These are phyloP conservation scores for Drosophila asahinai DNA, from an alignment of 1,140 invertebrate species.

Conservation along the genomic window DNA sequence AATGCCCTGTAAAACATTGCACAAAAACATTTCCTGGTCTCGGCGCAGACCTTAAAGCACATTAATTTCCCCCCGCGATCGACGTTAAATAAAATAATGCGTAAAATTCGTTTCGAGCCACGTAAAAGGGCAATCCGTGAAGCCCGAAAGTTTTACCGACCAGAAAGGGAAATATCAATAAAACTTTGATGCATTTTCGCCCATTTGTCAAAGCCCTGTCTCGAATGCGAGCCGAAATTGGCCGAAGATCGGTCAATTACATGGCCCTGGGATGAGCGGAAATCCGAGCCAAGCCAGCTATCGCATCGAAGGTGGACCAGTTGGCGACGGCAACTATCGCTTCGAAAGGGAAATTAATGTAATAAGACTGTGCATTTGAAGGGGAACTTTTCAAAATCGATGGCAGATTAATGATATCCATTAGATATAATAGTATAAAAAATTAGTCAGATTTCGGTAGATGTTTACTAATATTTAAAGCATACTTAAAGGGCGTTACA, in stretches of 20 bases:
- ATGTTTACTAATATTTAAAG: neutral
- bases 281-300: neutral
- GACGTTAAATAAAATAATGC: conserved; percentile 50
- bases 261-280: conserved; percentile 15
- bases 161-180: conserved; percentile 65
- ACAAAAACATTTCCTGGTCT: conserved; percentile 57
- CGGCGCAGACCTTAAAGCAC: conserved; percentile 21
- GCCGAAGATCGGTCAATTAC: conserved; percentile 37
- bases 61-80: conserved; percentile 53
- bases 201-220: conserved; percentile 65
- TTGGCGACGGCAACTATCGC: conserved; percentile 1
- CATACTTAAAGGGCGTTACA: neutral
- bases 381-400: neutral
- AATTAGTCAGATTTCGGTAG: neutral
- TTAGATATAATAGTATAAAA: neutral
- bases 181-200: conserved; percentile 67
- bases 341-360: conserved; percentile 2
- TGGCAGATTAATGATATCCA: conserved; percentile 9
- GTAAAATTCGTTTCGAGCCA: conserved; percentile 60
- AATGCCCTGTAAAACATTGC: conserved; percentile 69
- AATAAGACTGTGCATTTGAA: neutral
- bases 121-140: conserved; percentile 39
- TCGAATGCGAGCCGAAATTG: conserved; percentile 51
- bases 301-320: neutral
- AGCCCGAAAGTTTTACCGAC: conserved; percentile 49